Base-by-base conservation (phyloP, 2,888 invertebrate genomes). In the Catocala fraxini region DNA sequence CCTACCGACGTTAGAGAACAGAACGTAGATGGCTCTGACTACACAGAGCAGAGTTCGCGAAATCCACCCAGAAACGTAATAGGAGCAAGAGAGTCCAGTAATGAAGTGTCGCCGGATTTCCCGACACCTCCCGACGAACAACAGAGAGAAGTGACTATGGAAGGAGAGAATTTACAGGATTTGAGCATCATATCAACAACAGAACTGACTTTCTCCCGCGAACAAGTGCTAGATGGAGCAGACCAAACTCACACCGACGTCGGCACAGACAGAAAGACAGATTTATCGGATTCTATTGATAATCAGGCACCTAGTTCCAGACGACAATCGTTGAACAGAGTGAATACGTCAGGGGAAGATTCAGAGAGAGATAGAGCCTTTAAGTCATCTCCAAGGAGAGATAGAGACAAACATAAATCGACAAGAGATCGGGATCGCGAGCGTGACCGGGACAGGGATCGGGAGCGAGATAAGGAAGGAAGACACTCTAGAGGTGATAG, bases 121-220 rank as follows among this genome's bases (percentile, higher is more conserved):
- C 76, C 75, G 53, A 74, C 86, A 11, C 76, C 86, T 9, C 81
- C 85, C 0, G 89, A 87, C 13, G 89, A 87, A 10, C 86, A 89
- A 56, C 95, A 94, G 68, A 87, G 96, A 42, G 96, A 96, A 77
- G 84, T 95, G 10, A 94, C 91, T 47, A 90, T 96, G 86, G 96
- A 96, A 73, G 96, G 96, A 0, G 96, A 96, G 77, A 96, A 96
- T 79, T 79, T 94, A 61, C 92, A 93, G 70, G 94, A 94, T 70
- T 74, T 93, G 65, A 92, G 93, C 72, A 77, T 83, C 45, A 84
- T 88, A 51, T 87, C 92, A 4, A 87, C 91, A 2, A 76, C 83
- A 1, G 93, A 94, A 7, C 71, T 89, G 61, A 79, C 89, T 0
- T 88, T 85, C 64, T 85, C 91, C 6, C 89, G 95, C 6, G 95